A percentile compares a stretch with the other conserved stretches of the same genome.
Evolutionary conservation across 1,140 invertebrate genomes (phyloP).

Genomic region (Drosophila orosa): DNA sequence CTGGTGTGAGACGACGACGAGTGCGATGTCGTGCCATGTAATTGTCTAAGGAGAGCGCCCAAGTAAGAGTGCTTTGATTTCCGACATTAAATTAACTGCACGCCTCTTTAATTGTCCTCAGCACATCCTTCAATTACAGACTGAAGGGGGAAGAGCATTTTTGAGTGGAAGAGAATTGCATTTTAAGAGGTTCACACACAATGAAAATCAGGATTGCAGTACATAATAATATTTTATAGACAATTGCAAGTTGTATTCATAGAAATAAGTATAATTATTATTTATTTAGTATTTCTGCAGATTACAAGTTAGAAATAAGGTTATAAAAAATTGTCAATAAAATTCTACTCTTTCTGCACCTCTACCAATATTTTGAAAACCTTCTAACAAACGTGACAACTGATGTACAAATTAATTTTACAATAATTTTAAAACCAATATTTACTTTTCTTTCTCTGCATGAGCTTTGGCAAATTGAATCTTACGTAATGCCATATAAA

Average conservation of each 20-base stretch:
- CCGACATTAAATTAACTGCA: conserved; percentile 68
- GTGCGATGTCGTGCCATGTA: conserved; percentile 52
- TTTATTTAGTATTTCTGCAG: too few relatives aligned
- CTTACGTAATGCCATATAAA: conserved; percentile 49
- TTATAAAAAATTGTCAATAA: not conserved
- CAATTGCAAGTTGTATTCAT: too few relatives aligned
- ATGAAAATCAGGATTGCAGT: not conserved
- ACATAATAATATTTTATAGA: too few relatives aligned
- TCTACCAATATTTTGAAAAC: not conserved
- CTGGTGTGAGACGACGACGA: conserved; percentile 15
- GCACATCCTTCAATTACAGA: conserved; percentile 32
- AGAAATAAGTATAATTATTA: too few relatives aligned
- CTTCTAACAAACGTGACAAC: not conserved
- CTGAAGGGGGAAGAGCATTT: conserved; percentile 4
- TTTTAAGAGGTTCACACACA: not conserved
- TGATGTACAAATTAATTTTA: not conserved
- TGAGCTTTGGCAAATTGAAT: conserved; percentile 51
- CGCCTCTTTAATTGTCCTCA: conserved; percentile 61
- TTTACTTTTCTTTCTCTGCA: conserved; percentile 11
- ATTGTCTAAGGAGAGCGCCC: conserved; percentile 44
- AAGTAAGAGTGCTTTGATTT: conserved; percentile 74
- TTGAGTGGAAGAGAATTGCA: conserved; percentile 5
- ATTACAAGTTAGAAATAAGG: too few relatives aligned
- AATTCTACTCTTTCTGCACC: not conserved
- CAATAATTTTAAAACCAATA: too few relatives aligned